phyloP scores from a whole-genome alignment of 2,888 invertebrate genomes.

The Actias luna region DNA sequence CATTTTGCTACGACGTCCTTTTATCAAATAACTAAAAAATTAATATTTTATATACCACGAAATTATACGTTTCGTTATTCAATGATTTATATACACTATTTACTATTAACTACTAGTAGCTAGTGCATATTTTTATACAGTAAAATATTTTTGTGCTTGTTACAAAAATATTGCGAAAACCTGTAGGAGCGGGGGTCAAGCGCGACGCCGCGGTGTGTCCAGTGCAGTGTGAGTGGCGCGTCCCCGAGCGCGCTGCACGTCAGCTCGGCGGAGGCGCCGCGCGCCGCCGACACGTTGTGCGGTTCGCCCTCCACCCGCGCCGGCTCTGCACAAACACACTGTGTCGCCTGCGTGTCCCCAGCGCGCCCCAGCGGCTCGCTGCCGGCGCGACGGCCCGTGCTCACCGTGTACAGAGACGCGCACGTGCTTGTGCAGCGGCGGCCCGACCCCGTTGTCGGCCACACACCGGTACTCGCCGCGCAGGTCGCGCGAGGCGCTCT shows the following conservation, averaged over 20 bases:
- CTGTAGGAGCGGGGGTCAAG: slow-evolving; percentile 85
- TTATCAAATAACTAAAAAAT: too few species aligned
- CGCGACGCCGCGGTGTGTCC: slow-evolving; percentile 86
- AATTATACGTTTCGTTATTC: too few species aligned
- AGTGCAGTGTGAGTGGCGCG: slow-evolving; percentile 88
- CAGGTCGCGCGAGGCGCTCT: slow-evolving; percentile 82
- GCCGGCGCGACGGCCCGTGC: slow-evolving; percentile 64
- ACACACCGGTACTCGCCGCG: slow-evolving; percentile 91
- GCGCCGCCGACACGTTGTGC: slow-evolving; percentile 36
- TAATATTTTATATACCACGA: too few species aligned
- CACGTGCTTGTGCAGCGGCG: slow-evolving; percentile 89
- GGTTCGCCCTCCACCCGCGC: neutral
- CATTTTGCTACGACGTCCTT: too few species aligned
- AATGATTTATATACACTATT: too few species aligned
- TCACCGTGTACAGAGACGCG: slow-evolving; percentile 90
- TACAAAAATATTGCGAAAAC: slow-evolving; percentile 35
- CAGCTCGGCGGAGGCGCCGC: slow-evolving; percentile 74
- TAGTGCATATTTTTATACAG: too few species aligned
- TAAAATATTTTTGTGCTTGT: too few species aligned
- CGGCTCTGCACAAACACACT: neutral
- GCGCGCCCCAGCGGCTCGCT: slow-evolving; percentile 83
- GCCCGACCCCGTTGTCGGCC: slow-evolving; percentile 91
- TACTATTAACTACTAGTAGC: too few species aligned
- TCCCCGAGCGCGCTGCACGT: slow-evolving; percentile 90
- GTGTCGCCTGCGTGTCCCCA: neutral